Evolutionary conservation across 2,113 vertebrate species (phyloP).

Genomic region (Anarrhichthys ocellatus): DNA sequence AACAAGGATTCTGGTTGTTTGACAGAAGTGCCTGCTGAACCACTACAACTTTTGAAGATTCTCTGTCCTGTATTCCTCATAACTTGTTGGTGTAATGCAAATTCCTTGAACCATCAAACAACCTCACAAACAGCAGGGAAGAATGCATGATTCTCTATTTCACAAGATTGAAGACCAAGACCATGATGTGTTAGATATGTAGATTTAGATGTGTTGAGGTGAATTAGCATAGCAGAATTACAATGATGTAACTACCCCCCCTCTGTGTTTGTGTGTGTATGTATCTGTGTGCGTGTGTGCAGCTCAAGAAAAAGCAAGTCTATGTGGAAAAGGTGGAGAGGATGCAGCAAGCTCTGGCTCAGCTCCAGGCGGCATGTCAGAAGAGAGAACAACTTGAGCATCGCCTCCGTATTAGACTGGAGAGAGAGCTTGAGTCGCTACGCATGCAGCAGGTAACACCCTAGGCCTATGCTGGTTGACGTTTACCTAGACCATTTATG

Average conservation of each 20-base stretch:
- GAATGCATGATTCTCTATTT: neutral
- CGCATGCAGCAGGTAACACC: slow-evolving; percentile 94
- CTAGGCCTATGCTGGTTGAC: too few relatives aligned
- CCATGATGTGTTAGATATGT: neutral
- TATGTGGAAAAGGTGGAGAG: slow-evolving; percentile 98
- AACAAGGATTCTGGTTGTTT: neutral
- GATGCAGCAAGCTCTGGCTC: slow-evolving; percentile 97
- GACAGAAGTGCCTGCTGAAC: neutral
- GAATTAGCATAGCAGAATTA: neutral
- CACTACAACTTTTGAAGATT: neutral
- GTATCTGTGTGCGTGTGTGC: neutral
- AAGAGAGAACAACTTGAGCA: slow-evolving; percentile 97
- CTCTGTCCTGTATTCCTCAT: neutral
- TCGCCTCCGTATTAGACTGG: slow-evolving; percentile 91
- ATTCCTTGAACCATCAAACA: neutral
- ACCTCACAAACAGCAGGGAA: too few relatives aligned
- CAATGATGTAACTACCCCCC: neutral
- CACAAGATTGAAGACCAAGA: neutral
- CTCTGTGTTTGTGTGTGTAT: too few relatives aligned
- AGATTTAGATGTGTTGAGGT: neutral
- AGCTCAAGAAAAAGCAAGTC: slow-evolving; percentile 99
- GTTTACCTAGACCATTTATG: neutral
- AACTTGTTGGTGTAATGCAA: too few relatives aligned
- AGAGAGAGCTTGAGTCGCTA: slow-evolving; percentile 94
- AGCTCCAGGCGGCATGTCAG: slow-evolving; percentile 97